Base-by-base conservation (phyloP, 2,888 invertebrate genomes). In the Drosophila mulleri region DNA sequence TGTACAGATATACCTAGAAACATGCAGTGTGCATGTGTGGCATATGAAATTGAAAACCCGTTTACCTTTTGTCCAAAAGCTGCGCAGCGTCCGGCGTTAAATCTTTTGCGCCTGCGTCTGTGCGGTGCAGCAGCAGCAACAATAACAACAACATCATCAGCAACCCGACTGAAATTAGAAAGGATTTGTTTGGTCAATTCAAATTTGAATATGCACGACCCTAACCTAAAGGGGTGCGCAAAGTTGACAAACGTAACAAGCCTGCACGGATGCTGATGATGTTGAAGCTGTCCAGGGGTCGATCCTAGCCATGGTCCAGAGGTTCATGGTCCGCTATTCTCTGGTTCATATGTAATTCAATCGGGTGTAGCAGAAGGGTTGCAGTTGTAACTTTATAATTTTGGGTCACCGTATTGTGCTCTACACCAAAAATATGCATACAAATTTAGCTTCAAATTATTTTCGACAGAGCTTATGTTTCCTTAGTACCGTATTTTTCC, bases 101-200 rank as follows among this genome's bases (percentile, higher is more conserved):
- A 84, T 83, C 84, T 79, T 73, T 77, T 83, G 82, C 83, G 80
- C 83, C 87, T 70, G 80, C 78, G 80, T 80, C 87, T 70, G 80
- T 75, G 85, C 75, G 52, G 53, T 26, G 18, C 59, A 39, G 14
- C 35, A 57, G 18, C 59, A 48, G 9, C 23, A 57, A 32, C 42
- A 44, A 41, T 18, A 57, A 52, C 48, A 66, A 29, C 47, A 53
- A 6, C 53, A 20, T 7, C 50, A 57, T 41, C 41, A 57, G 50
- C 45, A 64, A 48, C 53, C 39, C 60, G 54, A 65, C 59, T 62
- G 64, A 83, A 83, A 82, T 85, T 82, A 86, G 87, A 83, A 77
- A 72, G 89, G 84, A 86, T 85, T 85, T 84, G 89, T 80, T 85
- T 89, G 85, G 85, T 89, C 85, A 85, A 87, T 80, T 87, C 71